phyloP scores from a whole-genome alignment of 1,140 invertebrate genomes.

The Diachasma alloeum region DNA sequence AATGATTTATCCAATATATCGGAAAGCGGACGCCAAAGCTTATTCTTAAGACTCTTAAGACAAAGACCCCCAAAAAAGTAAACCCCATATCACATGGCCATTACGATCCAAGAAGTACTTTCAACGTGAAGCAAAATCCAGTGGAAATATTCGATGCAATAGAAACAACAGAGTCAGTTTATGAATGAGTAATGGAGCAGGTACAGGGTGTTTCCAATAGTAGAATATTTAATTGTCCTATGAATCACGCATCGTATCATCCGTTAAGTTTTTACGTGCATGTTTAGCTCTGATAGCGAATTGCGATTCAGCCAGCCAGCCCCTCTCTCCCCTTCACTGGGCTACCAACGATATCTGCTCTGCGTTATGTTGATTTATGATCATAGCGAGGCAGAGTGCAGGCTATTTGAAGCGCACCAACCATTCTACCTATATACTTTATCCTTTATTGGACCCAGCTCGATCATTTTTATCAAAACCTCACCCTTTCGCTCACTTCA shows the following conservation, averaged over 20 bases:
- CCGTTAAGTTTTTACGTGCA: slow-evolving; percentile 51
- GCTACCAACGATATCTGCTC: slow-evolving; percentile 32
- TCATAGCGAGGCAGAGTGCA: slow-evolving; percentile 31
- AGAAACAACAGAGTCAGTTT: not conserved
- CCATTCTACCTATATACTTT: not conserved
- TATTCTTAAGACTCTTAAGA: too few relatives aligned
- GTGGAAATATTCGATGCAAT: too few relatives aligned
- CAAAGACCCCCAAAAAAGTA: too few relatives aligned
- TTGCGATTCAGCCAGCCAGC: slow-evolving; percentile 4
- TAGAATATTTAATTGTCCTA: slow-evolving; percentile 58
- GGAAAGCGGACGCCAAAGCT: too few relatives aligned
- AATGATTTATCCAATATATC: too few relatives aligned
- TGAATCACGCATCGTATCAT: slow-evolving; percentile 58
- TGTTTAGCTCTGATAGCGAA: slow-evolving; percentile 61
- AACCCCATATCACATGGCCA: too few relatives aligned
- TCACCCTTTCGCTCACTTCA: not conserved
- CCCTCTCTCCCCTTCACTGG: not conserved
- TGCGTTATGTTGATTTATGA: slow-evolving; percentile 59
- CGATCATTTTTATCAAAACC: not conserved
- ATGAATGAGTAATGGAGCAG: not conserved
- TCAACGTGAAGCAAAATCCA: too few relatives aligned
- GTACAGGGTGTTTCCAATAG: slow-evolving; percentile 16
- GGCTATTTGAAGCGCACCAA: not conserved
- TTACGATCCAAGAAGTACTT: too few relatives aligned
- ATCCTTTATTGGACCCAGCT: not conserved